phyloP scores from a whole-genome alignment of 2,888 invertebrate genomes.

The Corbicula japonica region DNA sequence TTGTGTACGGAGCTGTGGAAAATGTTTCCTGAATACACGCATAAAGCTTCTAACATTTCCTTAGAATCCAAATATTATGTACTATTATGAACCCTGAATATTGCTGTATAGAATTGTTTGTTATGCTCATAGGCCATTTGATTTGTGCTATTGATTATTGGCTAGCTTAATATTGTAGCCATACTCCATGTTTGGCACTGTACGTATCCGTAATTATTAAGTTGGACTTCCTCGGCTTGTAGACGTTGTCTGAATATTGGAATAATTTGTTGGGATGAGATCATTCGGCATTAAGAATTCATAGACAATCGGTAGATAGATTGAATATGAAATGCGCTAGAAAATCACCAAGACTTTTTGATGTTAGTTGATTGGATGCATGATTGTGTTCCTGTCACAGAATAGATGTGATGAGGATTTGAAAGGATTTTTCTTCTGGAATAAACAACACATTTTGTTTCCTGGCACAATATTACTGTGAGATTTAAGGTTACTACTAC shows the following conservation, averaged over 20 bases:
- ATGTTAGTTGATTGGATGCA: too few relatives aligned
- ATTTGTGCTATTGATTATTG: constrained; percentile 65
- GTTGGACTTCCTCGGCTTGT: constrained; percentile 57
- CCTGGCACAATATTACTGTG: too few relatives aligned
- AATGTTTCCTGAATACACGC: too few relatives aligned
- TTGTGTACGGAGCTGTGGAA: too few relatives aligned
- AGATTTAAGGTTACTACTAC: too few relatives aligned
- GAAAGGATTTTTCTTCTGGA: too few relatives aligned
- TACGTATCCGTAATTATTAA: constrained; percentile 67
- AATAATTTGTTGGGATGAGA: constrained; percentile 68
- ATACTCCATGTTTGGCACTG: constrained; percentile 52
- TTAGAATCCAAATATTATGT: too few relatives aligned
- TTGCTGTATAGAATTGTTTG: constrained; percentile 53
- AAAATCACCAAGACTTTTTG: constrained; percentile 6
- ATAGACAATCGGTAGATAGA: constrained; percentile 43
- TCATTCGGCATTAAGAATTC: constrained; percentile 62
- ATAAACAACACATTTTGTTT: too few relatives aligned
- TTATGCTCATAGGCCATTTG: constrained; percentile 60
- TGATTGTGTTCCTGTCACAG: too few relatives aligned
- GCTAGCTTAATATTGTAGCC: constrained; percentile 52
- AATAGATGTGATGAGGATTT: too few relatives aligned
- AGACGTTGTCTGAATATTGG: constrained; percentile 59
- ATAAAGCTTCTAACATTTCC: too few relatives aligned
- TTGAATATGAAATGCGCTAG: constrained; percentile 33
- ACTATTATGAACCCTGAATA: too few relatives aligned